A percentile compares a stretch with the other conserved stretches of the same genome.
Conservation (phyloP, 1,140 invertebrate species). For the Whitmania pigra region DNA sequence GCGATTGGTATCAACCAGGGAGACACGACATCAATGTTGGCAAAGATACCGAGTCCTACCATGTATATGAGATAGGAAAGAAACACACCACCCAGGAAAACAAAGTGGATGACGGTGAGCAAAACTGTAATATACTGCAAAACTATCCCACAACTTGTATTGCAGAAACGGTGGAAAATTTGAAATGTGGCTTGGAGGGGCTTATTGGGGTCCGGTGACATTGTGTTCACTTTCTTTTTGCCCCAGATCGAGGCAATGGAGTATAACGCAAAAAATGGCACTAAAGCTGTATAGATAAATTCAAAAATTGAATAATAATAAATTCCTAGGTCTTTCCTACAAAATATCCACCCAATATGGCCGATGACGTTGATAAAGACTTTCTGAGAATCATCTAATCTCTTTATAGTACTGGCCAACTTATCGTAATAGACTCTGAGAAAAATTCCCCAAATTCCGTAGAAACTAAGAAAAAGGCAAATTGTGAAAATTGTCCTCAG, state of each 20-base stretch:
- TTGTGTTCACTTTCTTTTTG: neutral
- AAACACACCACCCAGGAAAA: constrained; percentile 11
- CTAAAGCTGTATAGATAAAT: constrained; percentile 1
- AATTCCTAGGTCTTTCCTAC: neutral
- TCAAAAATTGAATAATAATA: constrained; percentile 9
- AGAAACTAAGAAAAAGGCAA: constrained; percentile 1
- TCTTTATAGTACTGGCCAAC: neutral
- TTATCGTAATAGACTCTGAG: neutral
- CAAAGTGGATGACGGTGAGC: constrained; percentile 7
- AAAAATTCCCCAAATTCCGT: neutral
- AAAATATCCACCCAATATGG: constrained; percentile 12
- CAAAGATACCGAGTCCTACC: constrained; percentile 15
- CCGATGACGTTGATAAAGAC: constrained; percentile 10
- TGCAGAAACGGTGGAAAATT: neutral
- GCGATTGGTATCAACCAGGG: constrained; percentile 10
- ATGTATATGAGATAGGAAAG: constrained; percentile 12
- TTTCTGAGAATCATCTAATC: neutral
- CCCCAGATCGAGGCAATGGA: neutral
- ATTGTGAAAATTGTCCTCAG: neutral
- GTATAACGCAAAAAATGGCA: constrained; percentile 9
- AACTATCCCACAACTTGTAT: neutral
- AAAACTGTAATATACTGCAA: neutral
- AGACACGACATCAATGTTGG: constrained; percentile 15
- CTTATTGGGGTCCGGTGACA: neutral
- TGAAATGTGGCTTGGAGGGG: neutral